Evolutionary conservation across 2,113 vertebrate species (phyloP), one percentile per base, ranked within the genome.

Genomic region (Hipposideros armiger): DNA sequence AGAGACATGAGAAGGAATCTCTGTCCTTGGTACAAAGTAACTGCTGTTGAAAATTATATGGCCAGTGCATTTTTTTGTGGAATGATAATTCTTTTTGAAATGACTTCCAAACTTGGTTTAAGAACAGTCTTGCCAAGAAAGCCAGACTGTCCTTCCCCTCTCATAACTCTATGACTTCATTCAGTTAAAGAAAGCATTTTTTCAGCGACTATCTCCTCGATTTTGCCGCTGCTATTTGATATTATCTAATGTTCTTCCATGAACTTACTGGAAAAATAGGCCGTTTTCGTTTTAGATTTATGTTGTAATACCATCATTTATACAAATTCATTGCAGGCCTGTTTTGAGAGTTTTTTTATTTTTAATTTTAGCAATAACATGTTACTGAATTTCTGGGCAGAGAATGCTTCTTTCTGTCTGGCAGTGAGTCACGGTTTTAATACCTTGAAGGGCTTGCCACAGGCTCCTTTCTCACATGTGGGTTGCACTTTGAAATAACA

Each of bases 311-410:
- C 7, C 64, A 77, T 50, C 91, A 94, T 96, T 91, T 91, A 95
- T 54, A 92, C 52, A 94, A 74, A 91, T 93, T 56, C 56, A 92
- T 76, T 0, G 0, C n/a, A 92, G 69, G 62, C n/a, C 85, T 95
- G 77, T 94, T 93, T 88, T 69, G 52, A 94, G 77, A 70, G 45
- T 11, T 76, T 77, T 69, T 73, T 92, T 70, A 58, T 90, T 84
- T 94, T 93, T 84, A 97, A 97, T 97, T 97, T 96, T 97, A 97
- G 84, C 76, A 89, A 72, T 96, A 94, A 69, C 47, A 56, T 94
- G 66, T 81, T 91, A 66, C 70, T 80, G 91, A 92, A 72, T 60
- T 96, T 96, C 93, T 96, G 70, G 76, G 89, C 50, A 95, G 60
- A 97, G 87, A 94, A 93, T 82, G 32, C 50, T 56, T 94, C 87